Percentiles rank a stretch among this genome's conserved stretches.
Conservation (phyloP, 1,140 invertebrate genomes). For the Plectus sambesii region DNA sequence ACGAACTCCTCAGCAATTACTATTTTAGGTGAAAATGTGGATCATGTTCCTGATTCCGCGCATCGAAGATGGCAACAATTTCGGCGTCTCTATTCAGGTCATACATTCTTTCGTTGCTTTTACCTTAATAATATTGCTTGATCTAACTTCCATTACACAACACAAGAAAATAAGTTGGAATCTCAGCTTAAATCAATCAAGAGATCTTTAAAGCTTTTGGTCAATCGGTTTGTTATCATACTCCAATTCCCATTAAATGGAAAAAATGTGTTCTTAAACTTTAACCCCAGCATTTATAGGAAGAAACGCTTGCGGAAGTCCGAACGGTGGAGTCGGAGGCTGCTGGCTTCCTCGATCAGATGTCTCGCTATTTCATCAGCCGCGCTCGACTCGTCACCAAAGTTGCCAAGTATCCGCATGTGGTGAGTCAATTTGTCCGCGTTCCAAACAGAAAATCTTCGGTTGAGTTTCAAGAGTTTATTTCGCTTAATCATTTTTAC, state of each 20-base stretch:
- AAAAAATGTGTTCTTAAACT: constrained; percentile 3
- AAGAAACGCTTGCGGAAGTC: constrained; percentile 88
- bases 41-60: constrained; percentile 95
- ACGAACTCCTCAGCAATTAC: background rate
- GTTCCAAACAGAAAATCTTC: too few species aligned
- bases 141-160: too few species aligned
- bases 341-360: constrained; percentile 90
- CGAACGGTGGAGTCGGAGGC: constrained; percentile 91
- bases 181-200: too few species aligned
- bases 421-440: constrained; percentile 49
- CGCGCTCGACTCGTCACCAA: constrained; percentile 60
- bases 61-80: constrained; percentile 98
- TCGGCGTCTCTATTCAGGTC: constrained; percentile 79
- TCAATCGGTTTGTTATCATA: background rate
- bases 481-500: too few species aligned
- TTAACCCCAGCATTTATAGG: too few species aligned
- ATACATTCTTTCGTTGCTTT: constrained; percentile 12
- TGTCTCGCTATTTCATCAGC: constrained; percentile 67
- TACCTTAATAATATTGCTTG: background rate
- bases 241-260: too few species aligned
- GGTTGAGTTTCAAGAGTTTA: too few species aligned
- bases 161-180: too few species aligned
- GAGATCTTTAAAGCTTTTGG: background rate
- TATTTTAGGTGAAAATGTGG: constrained; percentile 84
- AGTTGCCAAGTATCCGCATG: constrained; percentile 92